Conservation (phyloP, 2,113 vertebrate genomes). For the Theristicus caerulescens region DNA sequence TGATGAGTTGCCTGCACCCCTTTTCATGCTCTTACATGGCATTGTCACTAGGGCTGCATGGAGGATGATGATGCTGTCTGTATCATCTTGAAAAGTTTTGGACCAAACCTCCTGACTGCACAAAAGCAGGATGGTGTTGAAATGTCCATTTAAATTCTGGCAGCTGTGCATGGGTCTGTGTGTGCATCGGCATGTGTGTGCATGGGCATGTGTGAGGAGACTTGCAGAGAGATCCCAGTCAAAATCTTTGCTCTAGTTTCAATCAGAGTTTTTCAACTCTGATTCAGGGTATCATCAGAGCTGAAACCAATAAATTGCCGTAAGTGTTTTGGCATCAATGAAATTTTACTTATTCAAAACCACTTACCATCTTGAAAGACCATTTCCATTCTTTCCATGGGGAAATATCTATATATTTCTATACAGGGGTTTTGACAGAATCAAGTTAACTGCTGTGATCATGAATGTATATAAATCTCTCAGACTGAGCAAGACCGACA, state of each 20-base stretch:
- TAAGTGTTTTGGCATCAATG: background rate
- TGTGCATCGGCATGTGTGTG: background rate
- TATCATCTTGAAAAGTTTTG: background rate
- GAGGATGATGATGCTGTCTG: background rate
- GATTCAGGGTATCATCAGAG: background rate
- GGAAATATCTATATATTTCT: background rate
- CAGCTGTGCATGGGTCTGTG: background rate
- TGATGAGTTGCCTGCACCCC: fast-evolving
- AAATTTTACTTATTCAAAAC: background rate
- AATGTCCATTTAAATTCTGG: background rate
- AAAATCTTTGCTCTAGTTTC: background rate
- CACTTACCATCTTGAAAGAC: background rate
- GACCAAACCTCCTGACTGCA: background rate
- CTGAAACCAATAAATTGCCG: background rate
- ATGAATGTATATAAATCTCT: background rate
- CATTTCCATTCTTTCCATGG: background rate
- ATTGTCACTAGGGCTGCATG: background rate
- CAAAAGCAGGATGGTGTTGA: background rate
- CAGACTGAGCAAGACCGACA: background rate
- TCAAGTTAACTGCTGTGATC: background rate
- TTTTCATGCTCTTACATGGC: background rate
- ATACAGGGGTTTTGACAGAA: background rate
- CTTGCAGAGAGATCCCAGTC: background rate
- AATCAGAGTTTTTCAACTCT: background rate
- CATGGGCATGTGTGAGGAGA: background rate